phyloP scores from a whole-genome alignment of 1,140 invertebrate genomes.

The Helicoverpa zea region DNA sequence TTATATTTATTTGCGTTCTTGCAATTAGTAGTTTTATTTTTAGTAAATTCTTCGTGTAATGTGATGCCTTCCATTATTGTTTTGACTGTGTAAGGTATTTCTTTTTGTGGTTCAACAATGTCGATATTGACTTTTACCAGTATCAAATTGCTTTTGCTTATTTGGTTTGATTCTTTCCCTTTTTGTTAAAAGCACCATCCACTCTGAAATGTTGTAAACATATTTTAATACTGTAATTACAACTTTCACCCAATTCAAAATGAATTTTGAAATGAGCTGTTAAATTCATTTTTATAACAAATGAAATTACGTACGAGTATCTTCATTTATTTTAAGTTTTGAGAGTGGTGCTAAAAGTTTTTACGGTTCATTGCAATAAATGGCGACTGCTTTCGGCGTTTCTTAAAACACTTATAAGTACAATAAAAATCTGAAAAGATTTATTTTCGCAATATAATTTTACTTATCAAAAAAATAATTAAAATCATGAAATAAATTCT shows the following conservation, averaged over 20 bases:
- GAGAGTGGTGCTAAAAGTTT: conserved; percentile 25
- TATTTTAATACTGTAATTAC: neutral
- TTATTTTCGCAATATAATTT: conserved; percentile 25
- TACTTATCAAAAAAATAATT: conserved; percentile 5
- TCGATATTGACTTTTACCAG: neutral
- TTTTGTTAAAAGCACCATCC: neutral
- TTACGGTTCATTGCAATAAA: conserved; percentile 10
- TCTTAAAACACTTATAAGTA: neutral
- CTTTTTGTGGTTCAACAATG: neutral
- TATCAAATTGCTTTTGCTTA: neutral
- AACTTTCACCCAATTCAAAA: conserved; percentile 2
- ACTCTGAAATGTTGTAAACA: neutral
- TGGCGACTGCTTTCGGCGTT: conserved; percentile 15
- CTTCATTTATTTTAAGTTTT: conserved; percentile 41
- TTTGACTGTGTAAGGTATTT: neutral
- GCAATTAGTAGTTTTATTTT: neutral
- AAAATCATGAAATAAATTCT: conserved; percentile 9
- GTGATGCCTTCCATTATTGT: neutral
- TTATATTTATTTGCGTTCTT: neutral
- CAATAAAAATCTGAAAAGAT: conserved; percentile 21
- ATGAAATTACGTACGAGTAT: conserved; percentile 27
- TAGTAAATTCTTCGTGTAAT: neutral
- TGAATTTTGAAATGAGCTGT: neutral
- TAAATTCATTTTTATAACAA: conserved; percentile 34
- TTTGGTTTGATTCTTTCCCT: neutral